Conservation (phyloP, 2,113 vertebrate genomes). For the Macquaria australasica region DNA sequence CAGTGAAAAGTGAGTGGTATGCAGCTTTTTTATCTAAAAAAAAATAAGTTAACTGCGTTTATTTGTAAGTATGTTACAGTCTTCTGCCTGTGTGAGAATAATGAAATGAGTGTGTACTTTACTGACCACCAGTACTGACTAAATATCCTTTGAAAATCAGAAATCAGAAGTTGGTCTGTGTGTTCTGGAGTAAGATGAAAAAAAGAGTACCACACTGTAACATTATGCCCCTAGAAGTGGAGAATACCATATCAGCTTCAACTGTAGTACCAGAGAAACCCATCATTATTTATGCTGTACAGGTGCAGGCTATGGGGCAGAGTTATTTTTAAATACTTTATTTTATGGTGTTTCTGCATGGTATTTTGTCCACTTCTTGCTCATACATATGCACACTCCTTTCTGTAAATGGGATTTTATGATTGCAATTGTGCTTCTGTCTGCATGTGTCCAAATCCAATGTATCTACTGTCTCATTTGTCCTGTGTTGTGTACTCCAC, state of each 20-base stretch:
- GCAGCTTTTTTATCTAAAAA: background rate
- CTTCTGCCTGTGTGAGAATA: too few relatives aligned
- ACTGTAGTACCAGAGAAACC: too few relatives aligned
- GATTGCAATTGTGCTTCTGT: slow-evolving; percentile 20
- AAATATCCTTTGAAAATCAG: background rate
- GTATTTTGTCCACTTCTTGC: background rate
- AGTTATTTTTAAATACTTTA: background rate
- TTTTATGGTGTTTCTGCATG: background rate
- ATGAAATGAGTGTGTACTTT: too few relatives aligned
- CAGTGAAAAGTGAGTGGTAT: background rate
- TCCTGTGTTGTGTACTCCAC: slow-evolving; percentile 12
- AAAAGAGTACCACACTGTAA: too few relatives aligned
- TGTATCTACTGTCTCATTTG: slow-evolving; percentile 7
- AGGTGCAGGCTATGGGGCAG: too few relatives aligned
- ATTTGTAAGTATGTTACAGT: too few relatives aligned
- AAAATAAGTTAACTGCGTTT: too few relatives aligned
- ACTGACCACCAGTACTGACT: background rate
- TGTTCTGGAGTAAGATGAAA: too few relatives aligned
- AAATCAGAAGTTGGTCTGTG: background rate
- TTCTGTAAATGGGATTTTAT: slow-evolving; percentile 3
- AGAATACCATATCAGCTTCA: too few relatives aligned
- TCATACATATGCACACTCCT: background rate
- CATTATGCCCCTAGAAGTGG: too few relatives aligned
- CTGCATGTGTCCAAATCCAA: slow-evolving; percentile 15
- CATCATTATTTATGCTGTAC: too few relatives aligned